Evolutionary conservation across 2,888 invertebrate species (phyloP).

Genomic region (Ophioninae sp.): DNA sequence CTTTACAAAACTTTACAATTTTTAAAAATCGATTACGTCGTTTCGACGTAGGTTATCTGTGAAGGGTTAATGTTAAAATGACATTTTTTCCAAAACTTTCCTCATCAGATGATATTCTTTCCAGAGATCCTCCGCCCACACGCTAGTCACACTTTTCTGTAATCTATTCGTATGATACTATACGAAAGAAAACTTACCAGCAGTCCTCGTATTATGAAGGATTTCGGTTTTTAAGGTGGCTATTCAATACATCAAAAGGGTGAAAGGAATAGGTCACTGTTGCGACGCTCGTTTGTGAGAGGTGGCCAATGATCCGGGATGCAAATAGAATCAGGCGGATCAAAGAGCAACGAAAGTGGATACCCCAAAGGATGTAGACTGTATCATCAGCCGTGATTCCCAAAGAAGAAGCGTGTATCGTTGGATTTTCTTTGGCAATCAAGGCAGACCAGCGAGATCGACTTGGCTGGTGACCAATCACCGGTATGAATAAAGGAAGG

Average conservation of each 20-base stretch:
- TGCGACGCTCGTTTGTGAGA: background rate
- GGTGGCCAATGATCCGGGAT: constrained; percentile 40
- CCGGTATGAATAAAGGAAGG: constrained; percentile 26
- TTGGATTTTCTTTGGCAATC: constrained; percentile 51
- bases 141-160: too few species aligned
- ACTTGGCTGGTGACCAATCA: constrained; percentile 34
- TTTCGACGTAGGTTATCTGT: too few species aligned
- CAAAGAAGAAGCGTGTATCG: background rate
- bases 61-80: too few species aligned
- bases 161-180: too few species aligned
- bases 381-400: constrained; percentile 54
- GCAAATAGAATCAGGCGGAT: constrained; percentile 58
- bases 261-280: background rate
- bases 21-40: too few species aligned
- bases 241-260: background rate
- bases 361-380: constrained; percentile 7
- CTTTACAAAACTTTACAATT: too few species aligned
- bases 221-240: background rate
- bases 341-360: constrained; percentile 40
- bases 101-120: too few species aligned
- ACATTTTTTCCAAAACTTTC: too few species aligned
- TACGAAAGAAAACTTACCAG: too few species aligned
- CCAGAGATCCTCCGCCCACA: too few species aligned
- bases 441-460: constrained; percentile 19
- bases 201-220: background rate